These are phyloP conservation scores for Eurystomus glaucurus DNA, from an alignment of 2,797 vertebrate species.

Conservation along the genomic window DNA sequence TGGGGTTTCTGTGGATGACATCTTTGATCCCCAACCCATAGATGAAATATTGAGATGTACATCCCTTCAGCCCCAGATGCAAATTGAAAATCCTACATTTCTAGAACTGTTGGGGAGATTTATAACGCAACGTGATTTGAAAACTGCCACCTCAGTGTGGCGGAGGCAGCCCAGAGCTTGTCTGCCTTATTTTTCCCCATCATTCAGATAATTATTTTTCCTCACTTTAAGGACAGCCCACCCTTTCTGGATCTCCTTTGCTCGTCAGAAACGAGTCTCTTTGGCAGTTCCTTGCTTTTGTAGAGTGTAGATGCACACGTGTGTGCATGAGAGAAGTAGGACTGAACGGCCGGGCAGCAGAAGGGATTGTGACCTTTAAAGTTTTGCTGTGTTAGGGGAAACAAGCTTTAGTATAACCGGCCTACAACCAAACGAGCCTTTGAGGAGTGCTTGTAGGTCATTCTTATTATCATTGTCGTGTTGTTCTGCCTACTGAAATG, in stretches of 20 bases:
- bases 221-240: not conserved
- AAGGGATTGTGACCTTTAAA: not conserved
- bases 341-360: not conserved
- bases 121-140: not conserved
- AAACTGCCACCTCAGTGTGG: not conserved
- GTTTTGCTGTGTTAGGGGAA: not conserved
- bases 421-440: not conserved
- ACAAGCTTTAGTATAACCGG: not conserved
- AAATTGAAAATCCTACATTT: not conserved
- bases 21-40: not conserved
- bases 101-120: not conserved
- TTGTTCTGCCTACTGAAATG: not conserved
- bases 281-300: not conserved
- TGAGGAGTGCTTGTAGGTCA: not conserved
- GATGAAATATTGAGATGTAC: not conserved
- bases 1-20: not conserved
- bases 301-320: accelerated
- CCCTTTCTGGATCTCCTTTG: not conserved
- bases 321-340: not conserved
- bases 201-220: not conserved
- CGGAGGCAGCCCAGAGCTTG: not conserved
- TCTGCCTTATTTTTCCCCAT: not conserved
- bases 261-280: not conserved
- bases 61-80: not conserved
- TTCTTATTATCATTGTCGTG: not conserved